These are phyloP conservation scores for Chaenogobius annularis DNA, from an alignment of 2,113 vertebrate species.

Conservation along the genomic window DNA sequence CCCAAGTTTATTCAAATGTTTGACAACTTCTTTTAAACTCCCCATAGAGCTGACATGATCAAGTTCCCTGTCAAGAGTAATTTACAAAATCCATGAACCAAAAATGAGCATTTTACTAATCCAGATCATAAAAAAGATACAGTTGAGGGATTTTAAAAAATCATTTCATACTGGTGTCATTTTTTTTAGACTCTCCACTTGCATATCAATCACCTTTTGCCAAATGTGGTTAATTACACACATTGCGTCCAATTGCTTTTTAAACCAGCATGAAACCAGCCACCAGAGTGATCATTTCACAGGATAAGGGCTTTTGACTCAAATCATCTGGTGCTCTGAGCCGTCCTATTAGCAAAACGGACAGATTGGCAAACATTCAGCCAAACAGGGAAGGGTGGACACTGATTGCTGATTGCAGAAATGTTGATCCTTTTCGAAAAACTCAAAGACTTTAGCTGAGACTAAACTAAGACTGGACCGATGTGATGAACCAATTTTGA, in stretches of 20 bases:
- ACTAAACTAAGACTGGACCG: too few species aligned
- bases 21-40: conserved; percentile 30
- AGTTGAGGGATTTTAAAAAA: conserved; percentile 32
- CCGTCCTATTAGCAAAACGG: conserved; percentile 52
- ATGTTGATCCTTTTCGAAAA: not conserved
- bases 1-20: conserved; percentile 19
- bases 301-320: conserved; percentile 48
- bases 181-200: conserved; percentile 33
- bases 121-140: conserved; percentile 21
- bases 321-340: conserved; percentile 33
- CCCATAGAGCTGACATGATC: conserved; percentile 26
- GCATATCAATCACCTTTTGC: not conserved
- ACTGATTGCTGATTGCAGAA: not conserved
- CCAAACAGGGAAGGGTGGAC: conserved; percentile 34
- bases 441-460: too few species aligned
- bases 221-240: conserved; percentile 18
- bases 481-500: too few species aligned
- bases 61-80: conserved; percentile 28
- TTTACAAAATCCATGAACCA: conserved; percentile 23
- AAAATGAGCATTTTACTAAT: conserved; percentile 44
- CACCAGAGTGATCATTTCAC: conserved; percentile 29
- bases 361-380: conserved; percentile 57
- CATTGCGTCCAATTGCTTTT: conserved; percentile 5
- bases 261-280: conserved; percentile 12
- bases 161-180: conserved; percentile 46